phyloP scores from a whole-genome alignment of 2,888 invertebrate genomes.

The Drepanosiphum platanoidis region DNA sequence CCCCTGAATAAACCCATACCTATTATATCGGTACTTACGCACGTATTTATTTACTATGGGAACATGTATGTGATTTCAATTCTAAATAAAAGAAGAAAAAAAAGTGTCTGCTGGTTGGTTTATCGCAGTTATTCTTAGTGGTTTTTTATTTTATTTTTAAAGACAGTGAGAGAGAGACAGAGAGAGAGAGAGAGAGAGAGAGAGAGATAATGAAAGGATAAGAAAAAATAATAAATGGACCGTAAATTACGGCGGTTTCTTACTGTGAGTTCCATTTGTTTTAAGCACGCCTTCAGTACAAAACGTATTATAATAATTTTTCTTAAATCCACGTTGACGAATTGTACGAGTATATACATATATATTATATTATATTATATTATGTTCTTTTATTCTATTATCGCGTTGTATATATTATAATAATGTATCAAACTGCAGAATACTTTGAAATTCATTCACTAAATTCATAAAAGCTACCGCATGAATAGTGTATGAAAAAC shows the following conservation, averaged over 20 bases:
- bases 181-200: too few species aligned
- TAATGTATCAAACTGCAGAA: neutral
- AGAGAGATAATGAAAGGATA: neutral
- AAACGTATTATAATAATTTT: neutral
- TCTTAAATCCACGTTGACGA: neutral
- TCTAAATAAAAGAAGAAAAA: neutral
- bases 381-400: neutral
- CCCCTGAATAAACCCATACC: too few species aligned
- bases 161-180: too few species aligned
- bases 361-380: too few species aligned
- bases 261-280: neutral
- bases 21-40: too few species aligned
- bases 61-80: neutral
- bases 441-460: neutral
- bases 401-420: too few species aligned
- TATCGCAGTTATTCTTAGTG: neutral
- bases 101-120: conserved; percentile 1
- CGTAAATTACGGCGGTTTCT: neutral
- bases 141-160: too few species aligned
- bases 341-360: too few species aligned
- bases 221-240: neutral
- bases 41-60: neutral
- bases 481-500: neutral
- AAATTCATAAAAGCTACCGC: neutral
- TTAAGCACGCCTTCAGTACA: neutral